Evolutionary conservation across 2,113 vertebrate genomes (phyloP), one percentile per base, ranked within the genome.

Genomic region (Calidris pugnax): DNA sequence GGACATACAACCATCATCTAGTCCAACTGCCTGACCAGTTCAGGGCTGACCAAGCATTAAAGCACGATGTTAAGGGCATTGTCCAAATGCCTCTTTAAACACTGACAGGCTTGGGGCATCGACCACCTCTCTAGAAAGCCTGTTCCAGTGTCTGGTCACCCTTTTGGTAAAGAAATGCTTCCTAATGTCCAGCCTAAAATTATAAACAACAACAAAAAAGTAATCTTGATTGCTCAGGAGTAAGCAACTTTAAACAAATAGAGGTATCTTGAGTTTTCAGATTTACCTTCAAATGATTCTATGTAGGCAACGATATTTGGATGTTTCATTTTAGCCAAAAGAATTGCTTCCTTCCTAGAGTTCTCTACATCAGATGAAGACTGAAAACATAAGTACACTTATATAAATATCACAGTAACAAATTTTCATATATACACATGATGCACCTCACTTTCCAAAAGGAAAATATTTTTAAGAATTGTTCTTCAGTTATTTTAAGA

Each of bases 261-360:
- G 56, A 60, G 14, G 13, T 37, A 91, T 48, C 60, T 53, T 7
- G 71, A 74, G 16, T 28, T 86, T 62, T 77, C n/a, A 19, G 35
- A 83, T 59, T 87, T 98, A 99, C 99, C 98, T 99, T 99, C 99
- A 97, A 99, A 99, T 4, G 98, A 98, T 77, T 99, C 99, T 93
- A 95, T 97, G 96, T 99, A 99, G 64, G 98, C 98, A 76, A 99
- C 99, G 2, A 99, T 98, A 94, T 99, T 99, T 23, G 98, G 98
- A 90, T 99, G 99, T 43, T 98, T 99, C 99, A 99, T 99, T 98
- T 96, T 98, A 85, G 99, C 98, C 92, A 99, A 97, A 55, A 99
- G 97, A 94, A 99, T 50, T 20, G 99, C 99, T 98, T 99, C 99
- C 79, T 95, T 98, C 93, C 98, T 98, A 43, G 98, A 98, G 75